Conservation (phyloP, 2,888 invertebrate species). For the Cheiracanthium punctorium region DNA sequence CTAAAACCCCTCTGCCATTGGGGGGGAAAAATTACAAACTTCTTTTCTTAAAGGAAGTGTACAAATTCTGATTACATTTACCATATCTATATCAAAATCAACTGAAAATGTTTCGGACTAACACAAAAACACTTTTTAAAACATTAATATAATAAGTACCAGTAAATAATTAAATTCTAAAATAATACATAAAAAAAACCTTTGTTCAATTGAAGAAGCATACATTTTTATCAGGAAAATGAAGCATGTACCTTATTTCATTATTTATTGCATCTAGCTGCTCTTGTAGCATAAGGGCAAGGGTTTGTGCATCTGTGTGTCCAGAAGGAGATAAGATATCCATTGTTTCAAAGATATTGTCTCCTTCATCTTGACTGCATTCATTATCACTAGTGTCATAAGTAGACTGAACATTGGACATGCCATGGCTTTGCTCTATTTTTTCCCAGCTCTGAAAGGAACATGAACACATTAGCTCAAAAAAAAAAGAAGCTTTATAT, state of each 20-base stretch:
- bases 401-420: conserved; percentile 90
- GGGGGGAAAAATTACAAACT: too few relatives aligned
- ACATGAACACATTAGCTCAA: background rate
- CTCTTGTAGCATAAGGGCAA: conserved; percentile 99
- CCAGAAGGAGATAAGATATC: conserved; percentile 82
- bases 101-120: too few relatives aligned
- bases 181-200: too few relatives aligned
- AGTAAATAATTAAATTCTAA: too few relatives aligned
- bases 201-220: too few relatives aligned
- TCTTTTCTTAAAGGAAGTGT: too few relatives aligned
- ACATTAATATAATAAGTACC: too few relatives aligned
- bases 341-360: conserved; percentile 86
- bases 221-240: too few relatives aligned
- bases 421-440: conserved; percentile 87
- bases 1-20: too few relatives aligned
- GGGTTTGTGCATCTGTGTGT: conserved; percentile 94
- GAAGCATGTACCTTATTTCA: conserved; percentile 92
- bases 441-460: conserved; percentile 82
- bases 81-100: too few relatives aligned
- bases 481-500: background rate
- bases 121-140: too few relatives aligned
- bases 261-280: conserved; percentile 99
- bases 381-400: conserved; percentile 86
- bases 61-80: too few relatives aligned
- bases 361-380: conserved; percentile 81